Evolutionary conservation across 2,888 invertebrate genomes (phyloP).

Genomic region (Drosophila melanosoma): DNA sequence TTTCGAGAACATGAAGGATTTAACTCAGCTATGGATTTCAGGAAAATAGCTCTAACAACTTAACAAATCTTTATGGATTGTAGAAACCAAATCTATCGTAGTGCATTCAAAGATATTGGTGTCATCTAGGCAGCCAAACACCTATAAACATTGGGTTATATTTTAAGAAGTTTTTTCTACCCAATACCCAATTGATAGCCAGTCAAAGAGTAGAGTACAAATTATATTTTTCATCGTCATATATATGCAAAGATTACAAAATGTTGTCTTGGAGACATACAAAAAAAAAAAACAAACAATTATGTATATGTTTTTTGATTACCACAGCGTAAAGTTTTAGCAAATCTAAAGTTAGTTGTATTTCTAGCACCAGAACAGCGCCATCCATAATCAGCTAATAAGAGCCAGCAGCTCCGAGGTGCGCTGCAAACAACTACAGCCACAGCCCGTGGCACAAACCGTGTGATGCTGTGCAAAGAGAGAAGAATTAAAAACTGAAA

Average conservation of each 20-base stretch:
- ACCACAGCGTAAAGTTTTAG: conserved; percentile 22
- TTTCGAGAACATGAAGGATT: too few relatives aligned
- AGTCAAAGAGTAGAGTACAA: conserved; percentile 1
- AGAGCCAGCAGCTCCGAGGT: conserved; percentile 85
- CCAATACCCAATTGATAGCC: not conserved
- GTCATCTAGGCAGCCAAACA: not conserved
- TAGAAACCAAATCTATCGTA: too few relatives aligned
- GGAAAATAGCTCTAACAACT: too few relatives aligned
- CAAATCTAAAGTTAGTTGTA: conserved; percentile 10
- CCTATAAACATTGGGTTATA: not conserved
- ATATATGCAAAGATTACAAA: conserved; percentile 36
- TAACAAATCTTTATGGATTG: too few relatives aligned
- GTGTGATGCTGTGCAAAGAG: conserved; percentile 86
- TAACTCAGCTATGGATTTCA: too few relatives aligned
- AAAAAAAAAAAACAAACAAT: conserved; percentile 49
- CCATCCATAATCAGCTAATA: conserved; percentile 57
- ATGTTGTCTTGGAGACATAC: conserved; percentile 40
- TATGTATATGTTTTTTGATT: conserved; percentile 32
- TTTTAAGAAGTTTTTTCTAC: not conserved
- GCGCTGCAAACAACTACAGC: conserved; percentile 93
- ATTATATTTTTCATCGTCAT: conserved; percentile 40
- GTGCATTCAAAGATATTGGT: not conserved
- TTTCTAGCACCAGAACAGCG: conserved; percentile 21
- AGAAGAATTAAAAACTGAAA: not conserved
- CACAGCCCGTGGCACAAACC: conserved; percentile 96